Conservation (phyloP, 2,888 invertebrate species). For the Flexamia atlantica region DNA sequence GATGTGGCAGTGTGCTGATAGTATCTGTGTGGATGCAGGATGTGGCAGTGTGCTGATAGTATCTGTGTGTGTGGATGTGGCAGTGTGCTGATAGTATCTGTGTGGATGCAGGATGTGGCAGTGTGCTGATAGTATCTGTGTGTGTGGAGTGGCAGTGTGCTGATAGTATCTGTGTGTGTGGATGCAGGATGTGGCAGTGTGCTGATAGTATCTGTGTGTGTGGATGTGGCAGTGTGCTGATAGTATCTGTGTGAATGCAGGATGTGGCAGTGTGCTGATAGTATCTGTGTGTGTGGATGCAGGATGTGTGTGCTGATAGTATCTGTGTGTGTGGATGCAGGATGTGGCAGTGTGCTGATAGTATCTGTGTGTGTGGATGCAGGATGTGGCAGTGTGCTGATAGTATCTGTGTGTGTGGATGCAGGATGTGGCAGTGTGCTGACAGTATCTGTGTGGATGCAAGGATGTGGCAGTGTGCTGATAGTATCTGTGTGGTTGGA, state of each 20-base stretch:
- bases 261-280: constrained; percentile 72
- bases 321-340: constrained; percentile 75
- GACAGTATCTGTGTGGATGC: constrained; percentile 37
- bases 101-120: too few species aligned
- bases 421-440: constrained; percentile 70
- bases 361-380: constrained; percentile 85
- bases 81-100: too few species aligned
- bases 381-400: constrained; percentile 89
- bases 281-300: constrained; percentile 71
- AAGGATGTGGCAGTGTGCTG: neutral
- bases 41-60: too few species aligned
- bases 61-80: too few species aligned
- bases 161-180: constrained; percentile 14
- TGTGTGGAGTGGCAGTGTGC: constrained; percentile 14
- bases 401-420: constrained; percentile 83
- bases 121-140: constrained; percentile 36
- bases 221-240: constrained; percentile 85
- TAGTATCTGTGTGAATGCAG: constrained; percentile 79
- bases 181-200: constrained; percentile 41
- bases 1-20: too few species aligned
- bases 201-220: constrained; percentile 68
- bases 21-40: too few species aligned
- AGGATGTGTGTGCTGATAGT: constrained; percentile 77
- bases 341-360: constrained; percentile 90
- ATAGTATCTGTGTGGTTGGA: constrained; percentile 35